These are phyloP conservation scores for Prionailurus viverrinus DNA, from an alignment of 2,113 vertebrate species.

Conservation along the genomic window DNA sequence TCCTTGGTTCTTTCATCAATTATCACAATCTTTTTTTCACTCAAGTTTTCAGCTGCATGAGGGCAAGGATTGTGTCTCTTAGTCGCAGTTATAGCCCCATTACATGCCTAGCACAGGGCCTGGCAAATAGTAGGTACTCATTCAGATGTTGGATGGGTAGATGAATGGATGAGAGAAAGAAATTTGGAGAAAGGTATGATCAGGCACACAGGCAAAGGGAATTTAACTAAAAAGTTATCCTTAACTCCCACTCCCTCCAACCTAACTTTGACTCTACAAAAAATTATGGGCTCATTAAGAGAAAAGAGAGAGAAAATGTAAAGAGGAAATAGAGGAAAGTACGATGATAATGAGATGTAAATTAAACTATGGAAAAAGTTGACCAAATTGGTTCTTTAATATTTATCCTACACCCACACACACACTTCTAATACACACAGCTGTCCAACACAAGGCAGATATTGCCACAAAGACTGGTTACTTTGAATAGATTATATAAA, in stretches of 20 bases:
- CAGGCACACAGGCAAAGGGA: background rate
- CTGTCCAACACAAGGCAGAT: background rate
- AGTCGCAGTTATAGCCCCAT: background rate
- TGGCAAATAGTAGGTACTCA: background rate
- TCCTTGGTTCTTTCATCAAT: background rate
- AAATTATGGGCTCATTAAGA: background rate
- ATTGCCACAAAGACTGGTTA: background rate
- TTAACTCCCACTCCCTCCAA: background rate
- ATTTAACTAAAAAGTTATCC: background rate
- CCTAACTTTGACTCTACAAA: background rate
- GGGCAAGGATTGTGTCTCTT: background rate
- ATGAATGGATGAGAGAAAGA: background rate
- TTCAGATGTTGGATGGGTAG: background rate
- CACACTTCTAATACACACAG: background rate
- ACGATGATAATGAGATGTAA: background rate
- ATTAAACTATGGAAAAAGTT: background rate
- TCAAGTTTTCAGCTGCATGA: background rate
- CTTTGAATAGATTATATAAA: background rate
- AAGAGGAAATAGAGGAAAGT: slow-evolving; percentile 38
- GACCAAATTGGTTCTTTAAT: background rate
- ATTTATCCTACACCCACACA: background rate
- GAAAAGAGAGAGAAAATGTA: slow-evolving; percentile 15
- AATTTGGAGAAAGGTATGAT: background rate
- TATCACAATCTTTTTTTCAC: background rate
- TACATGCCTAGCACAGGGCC: background rate